Conservation (phyloP, 1,140 invertebrate genomes). For the Musca vetustissima region DNA sequence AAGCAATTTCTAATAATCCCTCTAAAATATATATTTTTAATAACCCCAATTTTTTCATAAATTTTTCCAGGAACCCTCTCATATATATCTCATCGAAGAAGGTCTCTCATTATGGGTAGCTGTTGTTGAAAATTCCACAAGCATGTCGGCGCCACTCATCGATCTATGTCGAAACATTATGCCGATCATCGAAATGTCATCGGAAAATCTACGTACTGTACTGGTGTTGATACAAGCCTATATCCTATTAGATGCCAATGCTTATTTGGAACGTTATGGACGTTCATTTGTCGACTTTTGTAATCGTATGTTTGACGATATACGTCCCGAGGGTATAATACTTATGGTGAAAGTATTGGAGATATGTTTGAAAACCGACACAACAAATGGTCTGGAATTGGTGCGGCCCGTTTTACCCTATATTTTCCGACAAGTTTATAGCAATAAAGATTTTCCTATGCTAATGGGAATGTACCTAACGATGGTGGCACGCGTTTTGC, state of each 20-base stretch:
- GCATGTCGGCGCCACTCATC: conserved; percentile 65
- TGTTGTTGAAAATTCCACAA: conserved; percentile 75
- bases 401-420: conserved; percentile 68
- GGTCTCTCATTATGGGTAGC: conserved; percentile 87
- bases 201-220: conserved; percentile 77
- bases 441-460: conserved; percentile 69
- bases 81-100: conserved; percentile 91
- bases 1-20: no score
- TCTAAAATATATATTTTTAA: no score
- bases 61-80: conserved; percentile 69
- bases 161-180: conserved; percentile 77
- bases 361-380: conserved; percentile 67
- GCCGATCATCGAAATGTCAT: conserved; percentile 75
- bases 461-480: conserved; percentile 76
- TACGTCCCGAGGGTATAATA: conserved; percentile 76
- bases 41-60: no score
- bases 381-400: conserved; percentile 65
- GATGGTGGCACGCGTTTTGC: conserved; percentile 74
- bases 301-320: conserved; percentile 72
- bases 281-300: conserved; percentile 67
- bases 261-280: conserved; percentile 75
- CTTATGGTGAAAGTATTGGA: conserved; percentile 74
- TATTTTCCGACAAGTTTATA: conserved; percentile 66
- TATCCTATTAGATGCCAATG: conserved; percentile 76
- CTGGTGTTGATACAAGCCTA: conserved; percentile 82